phyloP scores from a whole-genome alignment of 2,113 vertebrate genomes.

The Spilogale gracilis region DNA sequence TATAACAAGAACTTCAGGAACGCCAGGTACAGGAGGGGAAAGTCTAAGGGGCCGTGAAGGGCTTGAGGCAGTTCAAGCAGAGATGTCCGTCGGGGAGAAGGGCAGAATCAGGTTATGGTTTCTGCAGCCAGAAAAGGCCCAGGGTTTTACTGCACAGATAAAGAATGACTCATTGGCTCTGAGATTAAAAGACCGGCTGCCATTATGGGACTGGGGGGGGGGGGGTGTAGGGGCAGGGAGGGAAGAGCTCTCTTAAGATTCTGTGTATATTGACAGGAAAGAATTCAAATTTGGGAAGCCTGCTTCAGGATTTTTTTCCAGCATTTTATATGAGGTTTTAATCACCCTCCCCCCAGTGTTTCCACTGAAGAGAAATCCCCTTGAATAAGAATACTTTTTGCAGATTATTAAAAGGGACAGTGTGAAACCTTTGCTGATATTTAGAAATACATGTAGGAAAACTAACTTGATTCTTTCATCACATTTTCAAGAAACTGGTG shows the following conservation, averaged over 20 bases:
- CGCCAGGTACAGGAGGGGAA: background rate
- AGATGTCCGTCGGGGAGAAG: background rate
- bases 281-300: background rate
- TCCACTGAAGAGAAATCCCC: slow-evolving; percentile 36
- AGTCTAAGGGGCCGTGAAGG: background rate
- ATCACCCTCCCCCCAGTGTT: background rate
- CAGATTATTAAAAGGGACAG: slow-evolving; percentile 73
- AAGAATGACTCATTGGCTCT: background rate
- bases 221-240: rapidly evolving
- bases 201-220: background rate
- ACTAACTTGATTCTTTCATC: slow-evolving; percentile 68
- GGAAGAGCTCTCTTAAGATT: background rate
- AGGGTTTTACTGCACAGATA: background rate
- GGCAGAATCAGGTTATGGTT: background rate
- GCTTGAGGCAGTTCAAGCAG: background rate
- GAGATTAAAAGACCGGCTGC: background rate
- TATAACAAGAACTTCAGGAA: background rate
- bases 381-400: slow-evolving; percentile 63
- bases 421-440: slow-evolving; percentile 77
- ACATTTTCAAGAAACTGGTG: slow-evolving; percentile 59
- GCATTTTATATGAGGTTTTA: slow-evolving; percentile 7
- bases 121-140: background rate
- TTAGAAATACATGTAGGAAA: slow-evolving; percentile 66
- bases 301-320: background rate
- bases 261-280: background rate